Evolutionary conservation across 1,140 invertebrate genomes (phyloP), one percentile per base, ranked within the genome.

Genomic region (Drosophila subpulchrella): DNA sequence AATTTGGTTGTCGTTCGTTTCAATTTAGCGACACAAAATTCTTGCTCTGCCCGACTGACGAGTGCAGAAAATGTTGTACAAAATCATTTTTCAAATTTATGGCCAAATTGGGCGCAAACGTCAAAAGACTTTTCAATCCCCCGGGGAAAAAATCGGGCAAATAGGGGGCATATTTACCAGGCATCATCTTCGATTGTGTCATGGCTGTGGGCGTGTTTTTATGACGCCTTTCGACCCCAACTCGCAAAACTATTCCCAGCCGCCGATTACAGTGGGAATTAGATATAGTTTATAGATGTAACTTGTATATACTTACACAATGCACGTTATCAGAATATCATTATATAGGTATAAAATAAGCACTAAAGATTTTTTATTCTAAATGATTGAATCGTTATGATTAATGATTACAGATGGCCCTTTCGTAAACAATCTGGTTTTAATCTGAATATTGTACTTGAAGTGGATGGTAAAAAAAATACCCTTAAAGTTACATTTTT

Each of bases 51-150:
- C 27, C 46, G 32, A 41, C 34, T 15, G 20, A 61, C 62, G 51
- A 78, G 51, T 66, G 46, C 62, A 73, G 48, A 71, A 75, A 71
- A 70, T 51, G 38, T 67, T 75, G 57, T 80, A 59, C 47, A 74
- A 85, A 75, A 77, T 73, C 54, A 62, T 81, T 79, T 88, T 77
- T 84, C n/a, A 88, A 88, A 88, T 88, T 83, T 88, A 89, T 88
- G 71, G 84, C 83, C 83, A 88, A 88, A 88, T 89, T 83, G 84
- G 84, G 84, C 78, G 57, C 78, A 86, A 82, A 84, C 68, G 73
- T 89, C 77, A 81, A 81, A 62, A 75, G 56, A 55, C 20, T 41
- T 38, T 58, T 17, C 27, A 20, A 7, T n/a, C 36, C 44, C 34
- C 42, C 11, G 4, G 24, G 47, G 30, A 20, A 44, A 44, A 65